A percentile compares a stretch with the other conserved stretches of the same genome.
Conservation (phyloP, 2,888 invertebrate genomes). For the Dysmachus trigonus region DNA sequence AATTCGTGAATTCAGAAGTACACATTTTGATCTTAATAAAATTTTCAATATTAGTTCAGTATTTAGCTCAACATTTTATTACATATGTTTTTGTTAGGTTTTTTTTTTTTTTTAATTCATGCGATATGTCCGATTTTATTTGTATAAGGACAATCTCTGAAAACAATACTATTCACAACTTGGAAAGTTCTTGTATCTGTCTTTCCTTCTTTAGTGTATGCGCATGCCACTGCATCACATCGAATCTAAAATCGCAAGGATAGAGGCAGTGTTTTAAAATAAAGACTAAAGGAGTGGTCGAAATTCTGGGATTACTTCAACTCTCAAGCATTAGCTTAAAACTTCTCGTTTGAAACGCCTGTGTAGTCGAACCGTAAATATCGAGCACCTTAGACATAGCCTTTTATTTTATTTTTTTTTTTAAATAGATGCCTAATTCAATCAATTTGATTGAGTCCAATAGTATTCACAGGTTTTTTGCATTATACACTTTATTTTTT, state of each 20-base stretch:
- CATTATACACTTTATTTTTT: neutral
- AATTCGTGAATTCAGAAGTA: neutral
- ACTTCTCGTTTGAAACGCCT: neutral
- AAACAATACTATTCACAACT: neutral
- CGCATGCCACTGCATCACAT: neutral
- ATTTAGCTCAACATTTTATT: neutral
- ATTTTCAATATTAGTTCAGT: neutral
- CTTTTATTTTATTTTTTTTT: neutral
- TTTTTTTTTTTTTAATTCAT: neutral
- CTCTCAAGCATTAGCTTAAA: neutral
- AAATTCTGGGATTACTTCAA: neutral
- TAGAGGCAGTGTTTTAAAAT: neutral
- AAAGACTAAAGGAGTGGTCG: neutral
- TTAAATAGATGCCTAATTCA: neutral
- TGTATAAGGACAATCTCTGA: neutral
- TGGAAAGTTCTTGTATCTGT: neutral
- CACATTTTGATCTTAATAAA: neutral
- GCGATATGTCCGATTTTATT: neutral
- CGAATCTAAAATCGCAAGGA: neutral
- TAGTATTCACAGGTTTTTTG: neutral
- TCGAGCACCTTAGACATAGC: neutral
- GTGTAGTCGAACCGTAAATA: neutral
- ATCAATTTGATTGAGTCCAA: neutral
- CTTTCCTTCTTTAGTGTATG: neutral
- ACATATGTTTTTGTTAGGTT: neutral